Conservation (phyloP, 2,888 invertebrate species). For the Pheosia tremula region DNA sequence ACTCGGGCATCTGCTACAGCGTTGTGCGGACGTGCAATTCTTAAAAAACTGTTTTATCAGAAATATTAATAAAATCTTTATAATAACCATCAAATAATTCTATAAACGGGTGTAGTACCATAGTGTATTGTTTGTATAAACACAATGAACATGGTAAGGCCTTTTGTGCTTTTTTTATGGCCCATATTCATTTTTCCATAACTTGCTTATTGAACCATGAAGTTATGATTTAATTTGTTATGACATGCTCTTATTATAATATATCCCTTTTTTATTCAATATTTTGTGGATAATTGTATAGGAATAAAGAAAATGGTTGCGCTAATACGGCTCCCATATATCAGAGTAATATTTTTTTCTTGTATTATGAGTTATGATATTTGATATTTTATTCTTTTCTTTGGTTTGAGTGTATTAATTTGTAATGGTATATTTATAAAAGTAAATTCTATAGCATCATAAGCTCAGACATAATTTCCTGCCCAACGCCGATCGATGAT, state of each 20-base stretch:
- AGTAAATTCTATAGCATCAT: slow-evolving; percentile 37
- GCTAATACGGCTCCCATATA: not conserved
- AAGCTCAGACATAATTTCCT: slow-evolving; percentile 38
- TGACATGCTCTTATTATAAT: slow-evolving; percentile 75
- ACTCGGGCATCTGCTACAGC: slow-evolving; percentile 65
- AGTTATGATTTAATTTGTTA: slow-evolving; percentile 83
- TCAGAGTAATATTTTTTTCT: slow-evolving; percentile 24
- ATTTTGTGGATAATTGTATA: slow-evolving; percentile 26
- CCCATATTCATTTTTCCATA: slow-evolving; percentile 54
- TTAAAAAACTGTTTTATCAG: slow-evolving; percentile 51
- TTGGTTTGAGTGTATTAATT: slow-evolving; percentile 45
- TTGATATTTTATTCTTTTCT: slow-evolving; percentile 52
- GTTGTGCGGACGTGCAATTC: slow-evolving; percentile 70
- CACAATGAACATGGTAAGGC: slow-evolving; percentile 82
- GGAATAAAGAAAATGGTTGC: slow-evolving; percentile 14
- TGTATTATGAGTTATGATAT: slow-evolving; percentile 51
- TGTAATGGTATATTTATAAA: slow-evolving; percentile 35
- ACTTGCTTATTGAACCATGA: slow-evolving; percentile 71
- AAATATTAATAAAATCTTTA: slow-evolving; percentile 54
- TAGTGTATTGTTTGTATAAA: slow-evolving; percentile 70
- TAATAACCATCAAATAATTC: slow-evolving; percentile 61
- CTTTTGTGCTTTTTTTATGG: slow-evolving; percentile 69
- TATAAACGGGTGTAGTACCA: slow-evolving; percentile 61
- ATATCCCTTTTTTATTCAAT: slow-evolving; percentile 47
- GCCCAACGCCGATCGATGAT: slow-evolving; percentile 73